A percentile compares a stretch with the other conserved stretches of the same genome.
phyloP scores from a whole-genome alignment of 2,797 vertebrate genomes.

The Pitangus sulphuratus region DNA sequence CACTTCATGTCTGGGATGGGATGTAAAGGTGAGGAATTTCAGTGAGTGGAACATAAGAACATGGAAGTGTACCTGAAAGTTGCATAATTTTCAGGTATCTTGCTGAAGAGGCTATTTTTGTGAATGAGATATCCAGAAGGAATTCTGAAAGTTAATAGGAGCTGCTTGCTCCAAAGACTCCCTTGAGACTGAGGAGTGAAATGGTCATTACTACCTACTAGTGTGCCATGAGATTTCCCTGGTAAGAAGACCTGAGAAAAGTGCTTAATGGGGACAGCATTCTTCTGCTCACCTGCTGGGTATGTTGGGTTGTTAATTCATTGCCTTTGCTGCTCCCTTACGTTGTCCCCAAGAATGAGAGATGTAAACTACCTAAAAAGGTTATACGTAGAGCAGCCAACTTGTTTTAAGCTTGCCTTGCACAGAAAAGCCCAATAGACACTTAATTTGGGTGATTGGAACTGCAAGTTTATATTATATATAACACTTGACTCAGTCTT shows the following conservation, averaged over 20 bases:
- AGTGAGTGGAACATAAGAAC: not conserved
- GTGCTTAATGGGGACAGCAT: not conserved
- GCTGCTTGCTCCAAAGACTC: not conserved
- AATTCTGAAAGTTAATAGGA: not conserved
- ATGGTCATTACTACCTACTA: not conserved
- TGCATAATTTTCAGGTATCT: not conserved
- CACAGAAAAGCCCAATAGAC: not conserved
- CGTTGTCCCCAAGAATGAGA: not conserved
- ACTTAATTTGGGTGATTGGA: not conserved
- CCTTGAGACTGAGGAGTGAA: not conserved
- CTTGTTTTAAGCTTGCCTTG: not conserved
- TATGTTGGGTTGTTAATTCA: not conserved
- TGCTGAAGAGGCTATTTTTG: not conserved
- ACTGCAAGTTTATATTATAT: not conserved
- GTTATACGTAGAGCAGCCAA: not conserved
- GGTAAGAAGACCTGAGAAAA: not conserved
- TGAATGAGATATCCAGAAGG: not conserved
- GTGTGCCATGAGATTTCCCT: not conserved
- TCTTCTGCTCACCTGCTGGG: not conserved
- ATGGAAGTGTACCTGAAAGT: not conserved
- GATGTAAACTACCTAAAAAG: not conserved
- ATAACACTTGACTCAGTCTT: not conserved
- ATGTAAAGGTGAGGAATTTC: not conserved
- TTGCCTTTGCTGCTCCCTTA: not conserved
- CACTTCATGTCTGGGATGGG: not conserved